A percentile compares a stretch with the other conserved stretches of the same genome.
Conservation (phyloP, 2,113 vertebrate species). For the Ammospiza caudacuta region DNA sequence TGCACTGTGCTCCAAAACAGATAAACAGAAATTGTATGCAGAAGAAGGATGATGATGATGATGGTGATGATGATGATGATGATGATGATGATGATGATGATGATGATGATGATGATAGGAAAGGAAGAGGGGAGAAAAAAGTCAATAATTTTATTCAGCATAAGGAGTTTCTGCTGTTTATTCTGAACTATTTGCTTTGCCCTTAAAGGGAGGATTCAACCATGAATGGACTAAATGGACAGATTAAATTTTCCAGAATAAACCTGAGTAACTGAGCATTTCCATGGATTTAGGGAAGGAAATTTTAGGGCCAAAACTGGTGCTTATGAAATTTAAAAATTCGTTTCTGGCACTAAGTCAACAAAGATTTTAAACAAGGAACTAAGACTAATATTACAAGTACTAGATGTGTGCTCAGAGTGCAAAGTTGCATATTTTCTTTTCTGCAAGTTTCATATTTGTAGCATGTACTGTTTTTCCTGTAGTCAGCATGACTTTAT, state of each 20-base stretch:
- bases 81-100: neutral
- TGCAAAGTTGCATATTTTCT: neutral
- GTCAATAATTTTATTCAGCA: neutral
- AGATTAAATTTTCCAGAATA: neutral
- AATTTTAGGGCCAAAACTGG: neutral
- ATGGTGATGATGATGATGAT: neutral
- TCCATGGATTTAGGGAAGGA: neutral
- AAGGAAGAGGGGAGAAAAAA: neutral
- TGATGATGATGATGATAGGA: neutral
- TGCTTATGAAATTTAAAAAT: neutral
- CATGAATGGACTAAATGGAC: neutral
- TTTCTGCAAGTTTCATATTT: accelerated
- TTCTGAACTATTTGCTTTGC: neutral
- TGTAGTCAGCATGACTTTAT: accelerated
- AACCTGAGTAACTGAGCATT: neutral
- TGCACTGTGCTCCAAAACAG: neutral
- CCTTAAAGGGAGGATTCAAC: neutral
- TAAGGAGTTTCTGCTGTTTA: neutral
- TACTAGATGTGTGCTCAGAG: neutral
- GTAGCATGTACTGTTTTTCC: neutral
- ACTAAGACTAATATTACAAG: neutral
- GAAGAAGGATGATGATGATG: neutral
- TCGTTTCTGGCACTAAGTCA: neutral
- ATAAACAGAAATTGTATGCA: neutral
- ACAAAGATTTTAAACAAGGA: neutral